Evolutionary conservation across 2,888 invertebrate species (phyloP).

Genomic region (Polydrusus pterygomalis): DNA sequence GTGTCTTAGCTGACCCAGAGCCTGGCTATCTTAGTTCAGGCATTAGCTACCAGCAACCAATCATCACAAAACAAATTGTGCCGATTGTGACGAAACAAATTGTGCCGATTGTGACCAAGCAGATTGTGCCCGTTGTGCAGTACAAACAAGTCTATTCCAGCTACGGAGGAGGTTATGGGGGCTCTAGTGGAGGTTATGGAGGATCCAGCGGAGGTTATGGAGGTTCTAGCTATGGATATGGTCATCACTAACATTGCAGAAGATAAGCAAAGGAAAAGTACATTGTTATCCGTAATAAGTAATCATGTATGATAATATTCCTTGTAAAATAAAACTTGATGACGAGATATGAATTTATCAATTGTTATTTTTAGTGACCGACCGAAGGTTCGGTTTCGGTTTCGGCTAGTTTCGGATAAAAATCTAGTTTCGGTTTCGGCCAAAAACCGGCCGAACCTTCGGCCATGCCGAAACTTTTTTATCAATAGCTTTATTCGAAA

Average conservation of each 20-base stretch:
- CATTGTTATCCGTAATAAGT: too few relatives aligned
- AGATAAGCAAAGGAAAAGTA: too few relatives aligned
- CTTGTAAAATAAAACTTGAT: too few relatives aligned
- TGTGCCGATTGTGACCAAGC: conserved; percentile 19
- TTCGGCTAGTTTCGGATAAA: too few relatives aligned
- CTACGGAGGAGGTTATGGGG: conserved; percentile 27
- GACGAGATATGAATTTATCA: too few relatives aligned
- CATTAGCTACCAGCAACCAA: conserved; percentile 17
- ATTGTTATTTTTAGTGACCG: too few relatives aligned
- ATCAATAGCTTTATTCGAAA: too few relatives aligned
- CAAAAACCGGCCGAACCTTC: too few relatives aligned
- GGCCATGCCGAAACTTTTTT: too few relatives aligned
- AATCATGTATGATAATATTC: too few relatives aligned
- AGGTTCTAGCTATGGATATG: background rate
- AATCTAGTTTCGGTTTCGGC: too few relatives aligned
- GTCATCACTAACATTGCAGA: background rate
- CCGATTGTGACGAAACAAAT: conserved; percentile 22
- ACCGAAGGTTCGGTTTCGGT: too few relatives aligned
- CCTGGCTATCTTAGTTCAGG: conserved; percentile 3
- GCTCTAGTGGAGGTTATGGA: conserved; percentile 10
- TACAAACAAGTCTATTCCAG: conserved; percentile 24
- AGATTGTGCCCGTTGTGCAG: conserved; percentile 7
- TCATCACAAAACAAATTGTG: conserved; percentile 24
- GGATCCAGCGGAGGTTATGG: conserved; percentile 14
- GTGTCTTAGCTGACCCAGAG: conserved; percentile 16